phyloP scores from a whole-genome alignment of 2,113 vertebrate genomes.

The Odocoileus virginianus region DNA sequence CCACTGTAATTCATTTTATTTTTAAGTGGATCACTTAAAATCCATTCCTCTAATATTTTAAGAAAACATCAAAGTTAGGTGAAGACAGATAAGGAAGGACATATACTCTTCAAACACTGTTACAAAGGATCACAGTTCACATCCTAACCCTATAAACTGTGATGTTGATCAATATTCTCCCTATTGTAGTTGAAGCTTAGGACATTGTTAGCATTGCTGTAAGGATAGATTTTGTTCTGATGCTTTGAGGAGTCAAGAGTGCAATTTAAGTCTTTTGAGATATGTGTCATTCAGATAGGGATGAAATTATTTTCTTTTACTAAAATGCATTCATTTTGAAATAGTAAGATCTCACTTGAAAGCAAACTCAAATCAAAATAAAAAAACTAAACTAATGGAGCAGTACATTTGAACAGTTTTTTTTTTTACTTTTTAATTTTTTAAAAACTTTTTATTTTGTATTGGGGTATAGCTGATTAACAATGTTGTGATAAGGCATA shows the following conservation, averaged over 20 bases:
- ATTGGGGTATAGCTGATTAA: neutral
- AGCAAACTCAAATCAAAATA: neutral
- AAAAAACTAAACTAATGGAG: neutral
- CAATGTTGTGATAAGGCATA: neutral
- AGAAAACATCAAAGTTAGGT: constrained; percentile 6
- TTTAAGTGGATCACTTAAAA: constrained; percentile 14
- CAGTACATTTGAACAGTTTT: neutral
- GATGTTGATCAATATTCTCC: neutral
- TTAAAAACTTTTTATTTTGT: neutral
- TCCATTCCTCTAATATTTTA: neutral
- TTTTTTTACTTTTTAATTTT: neutral
- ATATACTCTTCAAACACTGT: neutral
- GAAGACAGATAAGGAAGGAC: neutral
- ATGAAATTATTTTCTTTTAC: neutral
- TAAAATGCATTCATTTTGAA: constrained; percentile 16
- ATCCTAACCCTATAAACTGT: neutral
- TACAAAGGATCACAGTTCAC: neutral
- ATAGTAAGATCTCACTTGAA: constrained; percentile 20
- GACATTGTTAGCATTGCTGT: neutral
- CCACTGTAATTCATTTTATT: constrained; percentile 8
- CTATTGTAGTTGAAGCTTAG: neutral
- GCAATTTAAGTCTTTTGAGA: neutral
- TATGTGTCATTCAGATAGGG: neutral
- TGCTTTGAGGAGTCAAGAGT: neutral
- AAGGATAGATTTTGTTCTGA: constrained; percentile 8